Evolutionary conservation across 2,888 invertebrate genomes (phyloP).

Genomic region (Tricholauxania praeusta): DNA sequence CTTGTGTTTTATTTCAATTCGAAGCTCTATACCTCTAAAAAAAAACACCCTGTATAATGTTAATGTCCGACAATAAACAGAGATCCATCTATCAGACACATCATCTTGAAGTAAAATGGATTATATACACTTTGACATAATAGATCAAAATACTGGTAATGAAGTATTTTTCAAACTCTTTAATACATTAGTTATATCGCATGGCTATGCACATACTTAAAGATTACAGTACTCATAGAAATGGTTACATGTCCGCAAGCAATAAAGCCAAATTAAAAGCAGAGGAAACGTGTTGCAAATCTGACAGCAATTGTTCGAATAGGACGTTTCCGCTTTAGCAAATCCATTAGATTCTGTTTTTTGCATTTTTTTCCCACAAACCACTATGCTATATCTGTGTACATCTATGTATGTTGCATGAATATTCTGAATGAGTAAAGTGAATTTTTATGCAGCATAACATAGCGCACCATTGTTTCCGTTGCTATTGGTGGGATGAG

Average conservation of each 20-base stretch:
- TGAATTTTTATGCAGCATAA: conserved; percentile 26
- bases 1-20: too few relatives aligned
- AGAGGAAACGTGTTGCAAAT: conserved; percentile 45
- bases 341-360: conserved; percentile 14
- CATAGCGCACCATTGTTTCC: conserved; percentile 16
- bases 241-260: conserved; percentile 38
- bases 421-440: conserved; percentile 17
- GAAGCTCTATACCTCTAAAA: too few relatives aligned
- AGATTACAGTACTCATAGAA: conserved; percentile 6
- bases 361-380: not conserved
- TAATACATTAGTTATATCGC: too few relatives aligned
- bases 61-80: too few relatives aligned
- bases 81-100: too few relatives aligned
- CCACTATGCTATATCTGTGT: not conserved
- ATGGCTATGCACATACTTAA: not conserved
- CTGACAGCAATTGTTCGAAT: conserved; percentile 44
- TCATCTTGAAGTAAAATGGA: too few relatives aligned
- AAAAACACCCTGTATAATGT: too few relatives aligned
- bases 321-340: conserved; percentile 27
- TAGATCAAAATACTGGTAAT: too few relatives aligned
- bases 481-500: conserved; percentile 33
- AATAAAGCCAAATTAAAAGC: conserved; percentile 30
- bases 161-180: too few relatives aligned
- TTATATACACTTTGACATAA: too few relatives aligned
- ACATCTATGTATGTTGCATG: conserved; percentile 14